phyloP scores from a whole-genome alignment of 2,797 vertebrate genomes.

The Darevskia mixta region DNA sequence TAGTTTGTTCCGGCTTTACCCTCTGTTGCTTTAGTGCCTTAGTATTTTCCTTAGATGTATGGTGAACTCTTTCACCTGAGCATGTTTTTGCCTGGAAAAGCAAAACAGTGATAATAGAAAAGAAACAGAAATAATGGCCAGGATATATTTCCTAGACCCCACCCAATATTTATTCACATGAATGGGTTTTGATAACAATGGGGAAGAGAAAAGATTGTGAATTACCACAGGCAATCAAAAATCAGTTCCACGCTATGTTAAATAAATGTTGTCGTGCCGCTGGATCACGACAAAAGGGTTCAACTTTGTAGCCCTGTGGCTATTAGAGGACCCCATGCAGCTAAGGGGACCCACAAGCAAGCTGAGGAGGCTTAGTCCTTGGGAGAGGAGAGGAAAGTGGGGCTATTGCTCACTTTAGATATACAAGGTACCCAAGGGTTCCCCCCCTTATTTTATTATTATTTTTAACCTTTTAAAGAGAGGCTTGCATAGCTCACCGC shows the following conservation, averaged over 20 bases:
- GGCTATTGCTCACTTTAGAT: no score
- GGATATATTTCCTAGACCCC: not conserved
- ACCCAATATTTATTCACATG: not conserved
- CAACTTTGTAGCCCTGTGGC: no score
- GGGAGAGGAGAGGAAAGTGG: no score
- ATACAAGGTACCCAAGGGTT: no score
- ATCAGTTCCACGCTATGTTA: not conserved
- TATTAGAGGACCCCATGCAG: no score
- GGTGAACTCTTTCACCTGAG: slow-evolving; percentile 38
- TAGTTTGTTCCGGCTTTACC: slow-evolving; percentile 50
- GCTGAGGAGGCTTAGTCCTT: no score
- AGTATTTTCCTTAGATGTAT: slow-evolving; percentile 46
- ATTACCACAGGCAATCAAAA: not conserved
- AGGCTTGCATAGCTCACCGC: no score
- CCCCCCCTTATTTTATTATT: no score
- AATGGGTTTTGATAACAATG: not conserved
- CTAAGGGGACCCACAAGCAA: no score
- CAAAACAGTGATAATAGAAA: slow-evolving; percentile 18
- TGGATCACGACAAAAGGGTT: no score
- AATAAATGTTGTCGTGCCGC: not conserved
- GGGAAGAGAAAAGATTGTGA: not conserved
- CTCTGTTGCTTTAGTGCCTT: slow-evolving; percentile 45
- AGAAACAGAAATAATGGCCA: not conserved
- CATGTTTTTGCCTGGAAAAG: slow-evolving; percentile 62
- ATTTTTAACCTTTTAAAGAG: no score